Conservation (phyloP, 1,140 invertebrate genomes). For the Diachasma alloeum region DNA sequence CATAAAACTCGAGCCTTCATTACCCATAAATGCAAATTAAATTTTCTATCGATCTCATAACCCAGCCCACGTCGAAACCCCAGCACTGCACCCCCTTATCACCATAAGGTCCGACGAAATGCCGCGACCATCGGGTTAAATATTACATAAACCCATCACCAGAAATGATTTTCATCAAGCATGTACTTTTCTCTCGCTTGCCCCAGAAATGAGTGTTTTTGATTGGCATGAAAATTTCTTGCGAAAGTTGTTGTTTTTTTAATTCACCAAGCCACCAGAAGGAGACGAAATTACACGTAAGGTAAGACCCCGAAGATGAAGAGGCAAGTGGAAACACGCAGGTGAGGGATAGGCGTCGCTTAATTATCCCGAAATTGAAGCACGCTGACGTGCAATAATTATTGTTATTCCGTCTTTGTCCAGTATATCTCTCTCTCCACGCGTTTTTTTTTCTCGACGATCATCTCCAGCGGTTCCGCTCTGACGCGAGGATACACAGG, state of each 20-base stretch:
- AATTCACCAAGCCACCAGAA: neutral
- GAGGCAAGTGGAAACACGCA: conserved; percentile 6
- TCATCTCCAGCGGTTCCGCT: conserved; percentile 42
- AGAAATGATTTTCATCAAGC: neutral
- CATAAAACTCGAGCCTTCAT: neutral
- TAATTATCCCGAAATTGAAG: conserved; percentile 57
- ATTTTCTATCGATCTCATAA: no score
- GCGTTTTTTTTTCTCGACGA: conserved; percentile 10
- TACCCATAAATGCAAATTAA: neutral
- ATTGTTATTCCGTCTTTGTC: conserved; percentile 40
- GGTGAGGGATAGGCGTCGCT: conserved; percentile 36
- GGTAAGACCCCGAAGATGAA: conserved; percentile 30
- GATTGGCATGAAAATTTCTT: neutral
- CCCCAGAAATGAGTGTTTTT: neutral
- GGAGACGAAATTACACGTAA: conserved; percentile 7
- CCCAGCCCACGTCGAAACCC: no score
- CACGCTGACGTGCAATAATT: conserved; percentile 59
- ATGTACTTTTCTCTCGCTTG: neutral
- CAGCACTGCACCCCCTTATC: no score
- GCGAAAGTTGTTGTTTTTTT: neutral
- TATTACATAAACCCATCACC: neutral
- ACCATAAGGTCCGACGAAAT: no score
- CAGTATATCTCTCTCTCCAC: conserved; percentile 1
- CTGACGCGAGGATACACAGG: conserved; percentile 28
- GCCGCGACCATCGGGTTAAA: no score